Conservation (phyloP, 2,797 vertebrate genomes). For the Arnoldichthys spilopterus region DNA sequence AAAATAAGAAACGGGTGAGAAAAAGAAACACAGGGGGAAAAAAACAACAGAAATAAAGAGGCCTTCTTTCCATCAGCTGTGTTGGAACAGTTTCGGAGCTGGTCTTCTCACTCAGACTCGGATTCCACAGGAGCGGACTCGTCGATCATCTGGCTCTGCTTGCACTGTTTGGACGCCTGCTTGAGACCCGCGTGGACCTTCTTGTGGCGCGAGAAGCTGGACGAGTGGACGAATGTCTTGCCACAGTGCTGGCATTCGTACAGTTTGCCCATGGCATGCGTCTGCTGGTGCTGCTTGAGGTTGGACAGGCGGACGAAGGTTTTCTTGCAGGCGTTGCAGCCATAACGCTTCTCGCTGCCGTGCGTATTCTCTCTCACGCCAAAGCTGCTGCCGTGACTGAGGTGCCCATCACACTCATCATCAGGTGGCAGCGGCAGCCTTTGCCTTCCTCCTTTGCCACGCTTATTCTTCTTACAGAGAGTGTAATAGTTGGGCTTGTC, state of each 20-base stretch:
- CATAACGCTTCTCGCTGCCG: conserved; percentile 53
- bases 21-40: too few species aligned
- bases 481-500: conserved; percentile 82
- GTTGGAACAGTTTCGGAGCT: conserved; percentile 34
- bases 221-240: conserved; percentile 81
- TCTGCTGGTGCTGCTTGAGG: conserved; percentile 70
- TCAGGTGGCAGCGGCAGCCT: conserved; percentile 39
- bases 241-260: conserved; percentile 75
- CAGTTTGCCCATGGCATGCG: conserved; percentile 67
- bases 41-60: not conserved
- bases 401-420: conserved; percentile 65
- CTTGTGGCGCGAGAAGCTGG: conserved; percentile 78
- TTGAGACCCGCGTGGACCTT: conserved; percentile 75
- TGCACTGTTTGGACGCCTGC: conserved; percentile 55
- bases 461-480: conserved; percentile 80
- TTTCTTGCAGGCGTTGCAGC: conserved; percentile 60
- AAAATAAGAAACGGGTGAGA: conserved; percentile 27
- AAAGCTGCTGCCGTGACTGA: conserved; percentile 71
- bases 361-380: conserved; percentile 72
- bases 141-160: conserved; percentile 63
- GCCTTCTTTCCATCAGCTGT: conserved; percentile 34
- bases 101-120: conserved; percentile 72
- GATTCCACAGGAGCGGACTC: conserved; percentile 77
- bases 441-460: conserved; percentile 60
- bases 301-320: conserved; percentile 62